phyloP scores from a whole-genome alignment of 1,140 invertebrate species.

The Magallana ariakensis region DNA sequence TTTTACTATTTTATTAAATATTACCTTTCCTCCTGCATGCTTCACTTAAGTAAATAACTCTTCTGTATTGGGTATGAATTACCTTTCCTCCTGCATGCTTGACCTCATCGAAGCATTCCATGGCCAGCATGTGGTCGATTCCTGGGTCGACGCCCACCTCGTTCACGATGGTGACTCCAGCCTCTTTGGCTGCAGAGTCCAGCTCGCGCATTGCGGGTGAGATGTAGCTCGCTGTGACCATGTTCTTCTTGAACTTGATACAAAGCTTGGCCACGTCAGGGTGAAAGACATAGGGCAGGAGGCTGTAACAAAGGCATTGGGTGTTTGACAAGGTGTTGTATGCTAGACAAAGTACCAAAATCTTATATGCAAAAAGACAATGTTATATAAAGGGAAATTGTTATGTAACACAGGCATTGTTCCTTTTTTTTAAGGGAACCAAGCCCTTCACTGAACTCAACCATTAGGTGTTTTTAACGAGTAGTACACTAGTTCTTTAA shows the following conservation, averaged over 20 bases:
- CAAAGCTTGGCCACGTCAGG: constrained; percentile 90
- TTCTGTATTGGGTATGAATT: not conserved
- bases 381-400: no score
- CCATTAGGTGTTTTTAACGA: no score
- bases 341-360: no score
- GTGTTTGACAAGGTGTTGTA: not conserved
- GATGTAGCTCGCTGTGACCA: constrained; percentile 98
- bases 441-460: no score
- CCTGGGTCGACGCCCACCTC: constrained; percentile 99
- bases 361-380: no score
- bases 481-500: not conserved
- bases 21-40: no score
- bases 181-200: constrained; percentile 88
- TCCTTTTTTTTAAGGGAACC: no score
- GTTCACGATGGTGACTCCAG: constrained; percentile 94
- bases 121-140: constrained; percentile 97
- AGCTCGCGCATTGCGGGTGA: constrained; percentile 90
- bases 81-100: constrained; percentile 86
- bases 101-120: constrained; percentile 97
- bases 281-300: constrained; percentile 96
- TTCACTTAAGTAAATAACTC: no score
- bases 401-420: no score
- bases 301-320: constrained; percentile 77
- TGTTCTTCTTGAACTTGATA: constrained; percentile 90
- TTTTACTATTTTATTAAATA: no score